phyloP scores from a whole-genome alignment of 2,888 invertebrate genomes.

The Cheiracanthium punctorium region DNA sequence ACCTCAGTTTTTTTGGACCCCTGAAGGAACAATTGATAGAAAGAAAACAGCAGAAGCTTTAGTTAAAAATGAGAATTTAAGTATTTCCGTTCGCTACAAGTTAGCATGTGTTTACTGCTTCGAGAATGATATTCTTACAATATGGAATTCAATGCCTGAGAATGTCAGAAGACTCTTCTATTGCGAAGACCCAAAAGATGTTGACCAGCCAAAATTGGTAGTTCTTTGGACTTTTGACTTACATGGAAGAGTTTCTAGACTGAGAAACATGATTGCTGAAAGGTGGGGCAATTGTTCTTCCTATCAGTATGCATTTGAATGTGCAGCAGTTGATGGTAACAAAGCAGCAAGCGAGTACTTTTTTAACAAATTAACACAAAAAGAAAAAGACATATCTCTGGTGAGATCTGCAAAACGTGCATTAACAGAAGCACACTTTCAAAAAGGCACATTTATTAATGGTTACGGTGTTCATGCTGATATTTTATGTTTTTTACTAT shows the following conservation, averaged over 20 bases:
- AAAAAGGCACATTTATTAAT: no score
- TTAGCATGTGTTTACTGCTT: constrained; percentile 19
- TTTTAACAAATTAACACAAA: constrained; percentile 42
- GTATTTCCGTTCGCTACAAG: constrained; percentile 5
- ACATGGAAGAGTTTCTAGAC: constrained; percentile 27
- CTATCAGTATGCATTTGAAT: constrained; percentile 49
- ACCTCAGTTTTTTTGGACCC: constrained; percentile 43
- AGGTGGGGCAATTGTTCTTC: neutral
- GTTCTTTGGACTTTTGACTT: constrained; percentile 55
- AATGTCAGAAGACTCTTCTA: constrained; percentile 30
- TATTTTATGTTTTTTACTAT: constrained; percentile 60
- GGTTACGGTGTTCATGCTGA: no score
- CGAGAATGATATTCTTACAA: constrained; percentile 20
- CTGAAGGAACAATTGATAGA: constrained; percentile 45
- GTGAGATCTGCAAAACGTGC: constrained; percentile 30
- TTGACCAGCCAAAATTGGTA: constrained; percentile 30
- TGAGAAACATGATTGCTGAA: constrained; percentile 15
- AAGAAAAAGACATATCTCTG: constrained; percentile 41
- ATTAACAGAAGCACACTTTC: constrained; percentile 25
- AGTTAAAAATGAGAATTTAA: constrained; percentile 35
- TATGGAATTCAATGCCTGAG: constrained; percentile 43
- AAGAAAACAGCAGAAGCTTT: constrained; percentile 50
- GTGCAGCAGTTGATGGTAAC: constrained; percentile 51
- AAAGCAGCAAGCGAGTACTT: constrained; percentile 53
- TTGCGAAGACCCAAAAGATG: constrained; percentile 11